Evolutionary conservation across 1,140 invertebrate genomes (phyloP).

Genomic region (Drosophila seguyi): DNA sequence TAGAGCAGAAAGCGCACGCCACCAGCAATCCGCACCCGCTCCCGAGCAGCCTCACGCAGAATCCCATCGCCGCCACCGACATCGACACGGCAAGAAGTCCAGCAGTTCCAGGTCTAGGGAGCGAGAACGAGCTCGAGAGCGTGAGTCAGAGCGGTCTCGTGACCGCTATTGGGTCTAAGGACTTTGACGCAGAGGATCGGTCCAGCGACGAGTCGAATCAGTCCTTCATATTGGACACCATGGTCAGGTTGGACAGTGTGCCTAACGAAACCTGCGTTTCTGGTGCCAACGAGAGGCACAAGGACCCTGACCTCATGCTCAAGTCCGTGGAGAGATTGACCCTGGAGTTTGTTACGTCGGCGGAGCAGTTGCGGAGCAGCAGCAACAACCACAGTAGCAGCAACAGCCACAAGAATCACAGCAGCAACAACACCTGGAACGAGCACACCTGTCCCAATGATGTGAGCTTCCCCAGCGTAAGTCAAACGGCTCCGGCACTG

Average conservation of each 20-base stretch:
- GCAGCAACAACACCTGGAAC: conserved; percentile 89
- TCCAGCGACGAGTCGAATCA: conserved; percentile 78
- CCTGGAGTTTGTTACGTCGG: conserved; percentile 88
- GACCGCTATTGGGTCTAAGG: conserved; percentile 76
- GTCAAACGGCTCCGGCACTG: conserved; percentile 89
- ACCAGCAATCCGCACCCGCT: conserved; percentile 31
- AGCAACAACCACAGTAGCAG: conserved; percentile 34
- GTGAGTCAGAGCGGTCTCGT: conserved; percentile 59
- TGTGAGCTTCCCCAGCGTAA: conserved; percentile 91
- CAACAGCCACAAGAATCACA: conserved; percentile 70
- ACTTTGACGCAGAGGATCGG: conserved; percentile 64
- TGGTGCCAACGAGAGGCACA: conserved; percentile 81
- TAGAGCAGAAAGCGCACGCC: conserved; percentile 67
- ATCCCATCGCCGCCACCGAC: conserved; percentile 61
- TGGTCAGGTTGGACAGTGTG: conserved; percentile 50
- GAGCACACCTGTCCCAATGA: conserved; percentile 91
- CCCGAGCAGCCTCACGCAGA: conserved; percentile 25
- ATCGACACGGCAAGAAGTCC: conserved; percentile 77
- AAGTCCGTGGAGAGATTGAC: conserved; percentile 89
- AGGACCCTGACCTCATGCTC: conserved; percentile 89
- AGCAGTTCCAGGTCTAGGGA: conserved; percentile 63
- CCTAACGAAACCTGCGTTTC: conserved; percentile 9
- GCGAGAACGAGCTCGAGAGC: conserved; percentile 45
- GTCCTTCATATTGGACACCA: conserved; percentile 78
- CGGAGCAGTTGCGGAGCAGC: conserved; percentile 85